These are phyloP conservation scores for Luperina nickerlii DNA, from an alignment of 2,888 invertebrate species.

Conservation along the genomic window DNA sequence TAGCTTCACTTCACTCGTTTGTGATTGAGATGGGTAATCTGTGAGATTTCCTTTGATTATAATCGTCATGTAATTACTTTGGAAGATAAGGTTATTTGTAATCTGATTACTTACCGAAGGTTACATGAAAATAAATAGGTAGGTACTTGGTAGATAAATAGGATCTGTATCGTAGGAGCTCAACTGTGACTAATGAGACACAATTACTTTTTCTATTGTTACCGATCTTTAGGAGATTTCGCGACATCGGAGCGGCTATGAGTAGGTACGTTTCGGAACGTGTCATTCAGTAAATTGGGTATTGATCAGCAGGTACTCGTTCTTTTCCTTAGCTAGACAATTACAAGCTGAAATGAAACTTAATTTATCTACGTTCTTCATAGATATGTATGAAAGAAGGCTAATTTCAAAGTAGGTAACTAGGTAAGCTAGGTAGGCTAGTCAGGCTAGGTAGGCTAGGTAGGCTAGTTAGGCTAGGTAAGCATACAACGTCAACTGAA, in stretches of 20 bases:
- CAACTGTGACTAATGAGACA: no score
- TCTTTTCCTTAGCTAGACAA: no score
- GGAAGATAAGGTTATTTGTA: constrained; percentile 9
- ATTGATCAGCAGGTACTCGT: background rate
- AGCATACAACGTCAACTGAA: background rate
- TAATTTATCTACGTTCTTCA: background rate
- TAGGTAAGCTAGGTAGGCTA: background rate
- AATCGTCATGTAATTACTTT: constrained; percentile 15
- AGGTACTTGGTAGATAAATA: background rate
- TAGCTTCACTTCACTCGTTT: constrained; percentile 1
- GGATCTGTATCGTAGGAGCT: no score
- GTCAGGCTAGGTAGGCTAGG: no score
- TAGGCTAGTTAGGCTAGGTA: no score
- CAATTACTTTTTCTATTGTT: no score
- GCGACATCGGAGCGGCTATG: no score
- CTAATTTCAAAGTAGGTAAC: background rate
- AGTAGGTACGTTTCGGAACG: background rate
- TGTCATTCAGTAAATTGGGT: background rate
- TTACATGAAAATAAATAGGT: background rate
- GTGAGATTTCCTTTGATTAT: constrained; percentile 17
- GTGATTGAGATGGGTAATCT: constrained; percentile 14
- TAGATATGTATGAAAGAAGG: background rate
- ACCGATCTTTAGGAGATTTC: no score
- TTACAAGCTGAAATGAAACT: background rate
- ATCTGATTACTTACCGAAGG: background rate